Conservation (phyloP, 2,113 vertebrate species). For the Phaethon lepturus region DNA sequence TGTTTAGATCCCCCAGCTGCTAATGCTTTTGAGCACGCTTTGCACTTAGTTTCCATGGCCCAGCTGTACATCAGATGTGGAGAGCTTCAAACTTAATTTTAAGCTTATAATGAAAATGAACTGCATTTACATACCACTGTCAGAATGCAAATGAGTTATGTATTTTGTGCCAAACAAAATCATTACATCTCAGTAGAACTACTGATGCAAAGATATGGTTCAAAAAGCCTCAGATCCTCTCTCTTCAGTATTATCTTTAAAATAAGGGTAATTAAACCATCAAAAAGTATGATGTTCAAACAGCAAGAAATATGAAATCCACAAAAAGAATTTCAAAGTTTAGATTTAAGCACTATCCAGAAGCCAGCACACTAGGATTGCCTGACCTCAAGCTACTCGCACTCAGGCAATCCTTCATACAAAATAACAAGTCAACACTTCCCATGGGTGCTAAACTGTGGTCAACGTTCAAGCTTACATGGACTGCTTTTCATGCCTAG, state of each 20-base stretch:
- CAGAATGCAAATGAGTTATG: background rate
- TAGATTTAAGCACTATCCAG: background rate
- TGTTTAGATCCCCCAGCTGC: background rate
- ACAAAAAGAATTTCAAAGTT: background rate
- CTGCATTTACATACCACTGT: background rate
- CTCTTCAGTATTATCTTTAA: background rate
- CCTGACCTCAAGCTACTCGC: background rate
- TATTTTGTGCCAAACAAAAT: background rate
- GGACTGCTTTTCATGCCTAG: background rate
- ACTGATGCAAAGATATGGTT: fast-evolving
- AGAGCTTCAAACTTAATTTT: background rate
- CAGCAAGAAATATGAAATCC: background rate
- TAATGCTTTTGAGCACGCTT: background rate
- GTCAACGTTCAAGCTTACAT: background rate
- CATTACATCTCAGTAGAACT: background rate
- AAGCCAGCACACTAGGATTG: background rate
- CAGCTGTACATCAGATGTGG: background rate
- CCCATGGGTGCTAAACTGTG: fast-evolving
- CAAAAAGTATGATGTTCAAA: background rate
- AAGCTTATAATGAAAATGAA: background rate
- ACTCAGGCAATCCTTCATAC: background rate
- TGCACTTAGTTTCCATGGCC: background rate
- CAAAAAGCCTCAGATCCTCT: background rate
- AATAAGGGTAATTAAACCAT: background rate
- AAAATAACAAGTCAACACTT: background rate